Evolutionary conservation across 64 coral and sea anemone species (phyloP), one percentile per base, ranked within the genome.

Genomic region (Trachythela sp.): DNA sequence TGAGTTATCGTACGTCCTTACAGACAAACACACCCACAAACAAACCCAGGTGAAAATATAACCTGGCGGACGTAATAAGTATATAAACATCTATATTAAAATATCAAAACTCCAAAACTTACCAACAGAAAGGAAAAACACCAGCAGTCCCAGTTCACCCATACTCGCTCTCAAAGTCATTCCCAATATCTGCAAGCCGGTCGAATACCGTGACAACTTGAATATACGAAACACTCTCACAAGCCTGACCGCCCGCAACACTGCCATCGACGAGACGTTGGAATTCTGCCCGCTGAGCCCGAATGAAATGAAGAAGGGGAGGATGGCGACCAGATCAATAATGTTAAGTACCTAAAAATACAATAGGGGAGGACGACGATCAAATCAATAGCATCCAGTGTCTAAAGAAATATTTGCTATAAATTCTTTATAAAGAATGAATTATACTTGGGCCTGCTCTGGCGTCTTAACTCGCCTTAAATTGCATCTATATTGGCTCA

Each of bases 171-270:
- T 83, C 20, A 99, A 49, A 0, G 96, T 99, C 45, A 95, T 36
- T 0, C 96, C 96, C 2, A 99, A 89, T 70, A 99, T 99, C 91
- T 99, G 96, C 8, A 99, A 64, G 17, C 96, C 96, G 33, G 91
- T 99, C 1, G 96, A 99, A 33, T 99, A 94, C 13, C 96, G 93
- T 35, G 96, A 99, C 10, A 99, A 86, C 40, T 99, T 99, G 40
- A 99, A 99, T 50, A 99, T 95, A 88, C 96, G 89, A 41, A 99
- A 99, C 68, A 99, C 96, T 48, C 96, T 88, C 40, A 99, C 93
- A 8, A 99, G 85, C 54, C 96, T 91, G 39, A 99, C 86, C 45
- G 94, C 94, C 64, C 96, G 86, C 13, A 99, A 91, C 31, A 99
- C 94, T 1, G 96, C 96, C 45, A 99, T 48, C 13, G 94, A 95